Base-by-base conservation (phyloP, 2,797 vertebrate species). In the Perodicticus potto region DNA sequence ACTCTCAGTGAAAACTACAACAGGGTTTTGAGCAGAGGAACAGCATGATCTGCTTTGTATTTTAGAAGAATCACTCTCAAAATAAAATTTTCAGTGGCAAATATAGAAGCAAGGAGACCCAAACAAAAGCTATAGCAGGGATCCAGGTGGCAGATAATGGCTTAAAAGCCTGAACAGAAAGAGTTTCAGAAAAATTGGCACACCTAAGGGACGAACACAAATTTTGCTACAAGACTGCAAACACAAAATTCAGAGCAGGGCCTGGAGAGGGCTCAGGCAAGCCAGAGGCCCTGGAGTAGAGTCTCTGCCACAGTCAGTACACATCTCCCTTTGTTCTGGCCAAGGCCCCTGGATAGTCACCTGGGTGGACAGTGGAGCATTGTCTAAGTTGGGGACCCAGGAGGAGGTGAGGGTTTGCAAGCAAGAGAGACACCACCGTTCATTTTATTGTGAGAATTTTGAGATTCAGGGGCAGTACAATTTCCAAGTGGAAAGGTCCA, bases 241-340 rank as follows among this genome's bases (percentile, higher is more conserved):
- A 63, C 23, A 40, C 63, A 11, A 40, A 89, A 61, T n/a, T 72
- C 45, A 78, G 4, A 12, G 4, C 20, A 55, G 29, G 55, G 11
- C 65, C 37, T 32, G 9, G 11, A 53, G 34, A 7, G 22, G 13
- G 63, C 32, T 77, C 12, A 1, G 10, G 9, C 25, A 37, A 55
- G 25, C 14, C 16, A 12, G 11, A 4, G 13, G 8, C 12, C 55
- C 23, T 67, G 63, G 25, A 5, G n/a, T 11, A 19, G 6, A 7
- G 32, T 32, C 4, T 45, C 7, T 20, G 27, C 20, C 5, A 17
- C 4, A 4, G 9, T 22, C 10, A 0, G 9, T 1, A 1, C 23
- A 25, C 29, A 22, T 8, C 5, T 16, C 67, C 5, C 16, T n/a
- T 37, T 63, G 63, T 10, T 16, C 81, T 7, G 61, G 53, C 67